Conservation (phyloP, 2,113 vertebrate genomes). For the Pithys albifrons region DNA sequence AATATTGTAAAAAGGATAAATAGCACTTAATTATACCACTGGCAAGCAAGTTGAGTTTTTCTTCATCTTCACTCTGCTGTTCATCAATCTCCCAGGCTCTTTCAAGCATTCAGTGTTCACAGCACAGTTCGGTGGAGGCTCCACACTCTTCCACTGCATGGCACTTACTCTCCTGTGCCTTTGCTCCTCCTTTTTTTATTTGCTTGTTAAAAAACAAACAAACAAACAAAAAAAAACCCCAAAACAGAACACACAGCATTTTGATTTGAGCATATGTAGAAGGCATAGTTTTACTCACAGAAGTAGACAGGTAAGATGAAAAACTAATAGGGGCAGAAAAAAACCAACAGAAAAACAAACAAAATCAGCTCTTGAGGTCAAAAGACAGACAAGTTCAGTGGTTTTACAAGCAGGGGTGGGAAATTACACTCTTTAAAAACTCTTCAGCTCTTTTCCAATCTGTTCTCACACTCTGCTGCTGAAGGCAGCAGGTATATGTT, state of each 20-base stretch:
- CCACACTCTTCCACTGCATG: background rate
- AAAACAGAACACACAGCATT: no score
- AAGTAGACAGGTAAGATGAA: background rate
- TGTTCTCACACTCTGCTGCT: background rate
- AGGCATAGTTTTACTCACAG: rapidly evolving
- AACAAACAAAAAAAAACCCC: no score
- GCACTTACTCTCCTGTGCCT: background rate
- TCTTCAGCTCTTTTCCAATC: background rate
- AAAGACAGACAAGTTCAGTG: background rate
- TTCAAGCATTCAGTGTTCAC: background rate
- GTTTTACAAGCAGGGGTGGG: background rate
- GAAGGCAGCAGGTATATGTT: rapidly evolving
- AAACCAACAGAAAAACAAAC: background rate
- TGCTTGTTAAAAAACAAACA: background rate
- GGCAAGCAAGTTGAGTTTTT: background rate
- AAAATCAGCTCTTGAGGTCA: background rate
- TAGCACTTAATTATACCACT: slow-evolving; percentile 12
- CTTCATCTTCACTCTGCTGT: background rate
- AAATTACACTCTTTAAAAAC: background rate
- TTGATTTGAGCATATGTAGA: background rate
- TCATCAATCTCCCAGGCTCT: background rate
- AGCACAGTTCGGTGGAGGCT: rapidly evolving
- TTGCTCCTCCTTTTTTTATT: background rate
- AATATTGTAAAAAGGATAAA: slow-evolving; percentile 52
- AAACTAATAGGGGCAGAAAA: background rate